Evolutionary conservation across 2,888 invertebrate species (phyloP), one percentile per base, ranked within the genome.

Genomic region (Physocephala rufipes): DNA sequence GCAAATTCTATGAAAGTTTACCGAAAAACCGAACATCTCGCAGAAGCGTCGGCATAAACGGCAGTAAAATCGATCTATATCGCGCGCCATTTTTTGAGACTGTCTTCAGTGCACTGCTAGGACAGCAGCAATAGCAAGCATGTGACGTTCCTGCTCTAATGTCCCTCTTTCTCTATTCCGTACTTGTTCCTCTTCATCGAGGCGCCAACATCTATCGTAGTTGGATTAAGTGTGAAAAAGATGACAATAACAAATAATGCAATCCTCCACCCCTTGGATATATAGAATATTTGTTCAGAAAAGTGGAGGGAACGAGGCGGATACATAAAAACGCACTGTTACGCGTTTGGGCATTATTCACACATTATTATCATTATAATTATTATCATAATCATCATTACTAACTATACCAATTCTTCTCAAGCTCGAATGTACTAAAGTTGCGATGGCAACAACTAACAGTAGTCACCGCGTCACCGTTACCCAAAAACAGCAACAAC

Each of bases 51-150:
- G 36, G 67, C n/a, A n/a, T n/a, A 58, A 28, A 62, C 36, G 62
- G 21, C 62, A 49, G 36, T 62, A 53, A 61, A 68, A 68, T 68
- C 68, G 62, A 68, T 68, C 61, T 51, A 24, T 49, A 36, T n/a
- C n/a, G 45, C 66, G 43, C 49, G 36, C 36, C 36, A 36, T 36
- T 7, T n/a, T n/a, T 36, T 36, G 36, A 4, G 4, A 9, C 36
- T 36, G 36, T 9, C 49, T 67, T 58, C 49, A 30, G 43, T 43
- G 28, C 59, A 67, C 13, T 51, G 65, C 30, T 30, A 15, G 67
- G 67, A 4, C 43, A 43, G 47, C 55, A 30, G 59, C 26, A 59
- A 30, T 15, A 30, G 59, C 59, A 59, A 59, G 26, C 24, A 36
- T 36, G 36, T 36, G 36, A 4, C 36, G n/a, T n/a, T n/a, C 36